Conservation (phyloP, 2,888 invertebrate genomes). For the Orthonychiurus folsomi region DNA sequence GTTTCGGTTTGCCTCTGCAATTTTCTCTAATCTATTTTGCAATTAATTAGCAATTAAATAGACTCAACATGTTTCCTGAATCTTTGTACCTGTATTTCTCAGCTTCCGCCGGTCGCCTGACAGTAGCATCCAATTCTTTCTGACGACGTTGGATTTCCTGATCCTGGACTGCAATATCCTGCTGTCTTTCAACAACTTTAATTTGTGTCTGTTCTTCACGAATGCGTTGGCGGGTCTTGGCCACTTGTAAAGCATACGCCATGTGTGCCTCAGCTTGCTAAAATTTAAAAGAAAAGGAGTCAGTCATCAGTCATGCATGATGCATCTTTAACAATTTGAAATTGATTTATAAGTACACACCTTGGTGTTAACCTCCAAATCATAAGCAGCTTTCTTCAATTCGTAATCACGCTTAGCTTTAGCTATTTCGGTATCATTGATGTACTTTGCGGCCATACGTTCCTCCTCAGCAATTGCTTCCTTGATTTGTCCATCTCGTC, state of each 20-base stretch:
- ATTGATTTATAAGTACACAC: conserved; percentile 45
- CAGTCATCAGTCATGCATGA: neutral
- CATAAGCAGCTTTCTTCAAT: conserved; percentile 92
- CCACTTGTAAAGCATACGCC: conserved; percentile 86
- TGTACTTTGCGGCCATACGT: conserved; percentile 71
- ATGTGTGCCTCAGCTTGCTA: conserved; percentile 82
- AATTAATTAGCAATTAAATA: neutral
- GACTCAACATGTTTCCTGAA: no score
- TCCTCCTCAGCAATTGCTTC: conserved; percentile 96
- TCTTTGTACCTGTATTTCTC: conserved; percentile 66
- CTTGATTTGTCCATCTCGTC: conserved; percentile 80
- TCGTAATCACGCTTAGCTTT: conserved; percentile 95
- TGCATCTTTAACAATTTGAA: neutral
- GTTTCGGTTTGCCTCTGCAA: neutral
- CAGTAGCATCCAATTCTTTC: conserved; percentile 82
- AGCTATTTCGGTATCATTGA: conserved; percentile 94
- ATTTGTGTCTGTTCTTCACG: conserved; percentile 98
- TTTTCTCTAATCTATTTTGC: neutral
- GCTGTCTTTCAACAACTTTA: conserved; percentile 77
- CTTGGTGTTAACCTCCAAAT: conserved; percentile 92
- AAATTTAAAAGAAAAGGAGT: conserved; percentile 15
- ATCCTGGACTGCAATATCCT: conserved; percentile 89
- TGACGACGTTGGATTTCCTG: conserved; percentile 90
- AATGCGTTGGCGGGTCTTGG: conserved; percentile 89
- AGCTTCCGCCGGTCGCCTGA: conserved; percentile 68